These are phyloP conservation scores for Erythrocercus mccallii DNA, from an alignment of 2,113 vertebrate genomes.

Conservation along the genomic window DNA sequence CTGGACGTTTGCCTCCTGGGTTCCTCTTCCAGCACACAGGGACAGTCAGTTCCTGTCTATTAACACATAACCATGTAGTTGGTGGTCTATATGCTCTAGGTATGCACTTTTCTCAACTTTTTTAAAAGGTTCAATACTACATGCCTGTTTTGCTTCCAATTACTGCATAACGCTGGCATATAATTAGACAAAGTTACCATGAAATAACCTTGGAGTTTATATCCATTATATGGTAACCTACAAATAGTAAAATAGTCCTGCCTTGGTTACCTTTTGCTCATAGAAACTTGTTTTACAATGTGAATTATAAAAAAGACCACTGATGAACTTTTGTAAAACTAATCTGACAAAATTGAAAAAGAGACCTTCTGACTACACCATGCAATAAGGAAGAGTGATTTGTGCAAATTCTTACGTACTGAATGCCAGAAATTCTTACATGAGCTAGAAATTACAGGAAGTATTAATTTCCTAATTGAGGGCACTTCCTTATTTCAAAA, in stretches of 20 bases:
- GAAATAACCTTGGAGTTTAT: background rate
- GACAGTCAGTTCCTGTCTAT: too few relatives aligned
- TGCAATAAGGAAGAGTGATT: background rate
- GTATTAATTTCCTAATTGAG: background rate
- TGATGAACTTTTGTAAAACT: background rate
- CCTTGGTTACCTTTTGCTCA: background rate
- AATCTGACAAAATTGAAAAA: background rate
- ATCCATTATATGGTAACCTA: background rate
- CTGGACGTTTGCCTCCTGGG: too few relatives aligned
- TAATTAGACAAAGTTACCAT: background rate
- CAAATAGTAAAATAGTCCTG: background rate
- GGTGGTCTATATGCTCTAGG: fast-evolving
- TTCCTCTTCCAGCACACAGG: too few relatives aligned
- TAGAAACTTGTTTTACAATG: background rate
- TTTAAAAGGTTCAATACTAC: background rate
- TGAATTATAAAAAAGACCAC: background rate
- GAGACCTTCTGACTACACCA: background rate
- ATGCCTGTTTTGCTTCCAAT: background rate
- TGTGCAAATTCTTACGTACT: background rate
- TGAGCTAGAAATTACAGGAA: background rate
- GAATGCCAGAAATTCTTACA: background rate
- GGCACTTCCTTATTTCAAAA: background rate
- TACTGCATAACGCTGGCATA: background rate
- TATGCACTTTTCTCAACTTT: background rate
- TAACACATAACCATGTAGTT: background rate